Evolutionary conservation across 2,888 invertebrate species (phyloP), one percentile per base, ranked within the genome.

Genomic region (Drosophila maculinotata): DNA sequence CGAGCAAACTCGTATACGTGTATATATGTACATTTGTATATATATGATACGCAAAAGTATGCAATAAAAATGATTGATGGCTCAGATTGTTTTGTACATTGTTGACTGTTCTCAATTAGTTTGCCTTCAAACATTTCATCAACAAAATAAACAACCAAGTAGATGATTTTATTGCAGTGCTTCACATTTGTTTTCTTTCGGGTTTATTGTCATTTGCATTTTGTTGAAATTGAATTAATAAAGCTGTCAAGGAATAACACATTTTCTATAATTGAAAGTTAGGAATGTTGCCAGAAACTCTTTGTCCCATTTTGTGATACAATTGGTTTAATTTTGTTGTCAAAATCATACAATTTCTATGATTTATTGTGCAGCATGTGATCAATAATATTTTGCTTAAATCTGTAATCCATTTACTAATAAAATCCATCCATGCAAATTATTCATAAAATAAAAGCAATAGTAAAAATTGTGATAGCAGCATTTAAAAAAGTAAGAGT

Each of bases 31-130:
- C 9, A 15, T 9, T 1, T 23, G 10, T 10, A 14, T 15, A 20
- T 17, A 41, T 36, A 8, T 42, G 69, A 67, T 62, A 67, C 82
- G 49, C 53, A 81, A 74, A 87, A 87, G 81, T 85, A 81, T 79
- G 81, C 81, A 81, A 81, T 81, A 76, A 79, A 81, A 66, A 64
- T 87, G 81, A 87, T 87, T 85, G 88, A 82, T 82, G 62, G 53
- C 66, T 58, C 44, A 47, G 65, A 78, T 78, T 69, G 74, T 44
- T 63, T 15, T 45, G 44, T 48, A 42, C 41, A 36, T 35, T 71
- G 53, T 76, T 65, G 48, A 49, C 71, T 65, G 15, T 30, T 35
- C 65, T 83, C 47, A 87, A 80, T 87, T 79, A 86, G 66, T 69
- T 51, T 48, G 47, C 42, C 44, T 49, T 76, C 30, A 59, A 64